A percentile compares a stretch with the other conserved stretches of the same genome.
Conservation (phyloP, 2,797 vertebrate genomes). For the Triplophysa bombifrons region DNA sequence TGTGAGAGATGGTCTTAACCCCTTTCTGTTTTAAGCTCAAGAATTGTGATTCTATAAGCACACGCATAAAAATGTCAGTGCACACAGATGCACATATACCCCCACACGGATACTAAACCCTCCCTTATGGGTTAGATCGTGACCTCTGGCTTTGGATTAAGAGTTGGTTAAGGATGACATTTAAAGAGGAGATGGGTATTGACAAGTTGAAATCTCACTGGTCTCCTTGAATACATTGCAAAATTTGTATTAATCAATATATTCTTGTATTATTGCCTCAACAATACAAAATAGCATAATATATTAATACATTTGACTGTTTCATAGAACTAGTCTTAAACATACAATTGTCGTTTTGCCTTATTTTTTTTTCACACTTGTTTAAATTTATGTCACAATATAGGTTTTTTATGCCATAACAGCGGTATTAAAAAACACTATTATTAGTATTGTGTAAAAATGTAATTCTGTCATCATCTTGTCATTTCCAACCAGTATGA, state of each 20-base stretch:
- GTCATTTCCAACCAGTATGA: no score
- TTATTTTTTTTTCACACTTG: no score
- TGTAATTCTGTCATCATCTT: neutral
- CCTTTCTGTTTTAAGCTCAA: slow-evolving; percentile 72
- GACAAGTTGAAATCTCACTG: neutral
- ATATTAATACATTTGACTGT: neutral
- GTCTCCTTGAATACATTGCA: neutral
- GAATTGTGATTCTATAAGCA: slow-evolving; percentile 70
- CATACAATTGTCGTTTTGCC: no score
- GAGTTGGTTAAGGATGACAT: slow-evolving; percentile 1
- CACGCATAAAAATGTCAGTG: slow-evolving; percentile 25
- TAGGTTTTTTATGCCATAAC: no score
- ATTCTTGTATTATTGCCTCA: neutral
- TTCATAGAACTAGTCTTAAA: no score
- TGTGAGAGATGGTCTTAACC: slow-evolving; percentile 75
- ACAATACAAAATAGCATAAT: neutral
- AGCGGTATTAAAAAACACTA: no score
- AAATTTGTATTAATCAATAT: neutral
- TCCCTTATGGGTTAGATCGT: neutral
- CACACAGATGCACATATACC: slow-evolving; percentile 18
- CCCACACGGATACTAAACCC: slow-evolving; percentile 30
- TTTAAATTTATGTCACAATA: no score
- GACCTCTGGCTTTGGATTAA: slow-evolving; percentile 16
- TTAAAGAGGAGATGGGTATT: neutral
- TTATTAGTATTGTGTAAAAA: neutral